Base-by-base conservation (phyloP, 2,113 vertebrate species). In the Ornithorhynchus anatinus region DNA sequence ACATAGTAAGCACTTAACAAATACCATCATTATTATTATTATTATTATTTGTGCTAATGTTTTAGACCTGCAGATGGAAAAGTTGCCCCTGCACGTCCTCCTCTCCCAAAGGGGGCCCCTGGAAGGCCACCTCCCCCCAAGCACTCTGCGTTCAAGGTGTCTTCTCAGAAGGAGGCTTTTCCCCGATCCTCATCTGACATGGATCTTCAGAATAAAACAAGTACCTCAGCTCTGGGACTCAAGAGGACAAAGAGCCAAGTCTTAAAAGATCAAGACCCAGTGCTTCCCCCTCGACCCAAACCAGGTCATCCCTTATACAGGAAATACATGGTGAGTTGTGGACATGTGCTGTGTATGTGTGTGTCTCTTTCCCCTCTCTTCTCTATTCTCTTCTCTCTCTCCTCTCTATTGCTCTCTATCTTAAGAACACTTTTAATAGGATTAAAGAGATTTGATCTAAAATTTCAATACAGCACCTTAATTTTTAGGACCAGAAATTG, bases 271-370 rank as follows among this genome's bases (percentile, higher is more conserved):
- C 93, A 91, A 81, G 91, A 93, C 69, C 95, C 93, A 10, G 88
- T 92, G 32, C 93, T 98, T 68, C 98, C 98, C 68, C 96, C 97
- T 27, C 95, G 97, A 69, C 98, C 98, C 75, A 94, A 92, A 61
- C 96, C 95, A 0, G 97, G 98, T 73, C 97, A 99, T 79, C 91
- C 86, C 63, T 96, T 99, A 62, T 99, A 99, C 91, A 97, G 91
- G 85, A 97, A 95, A 77, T 99, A 99, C 81, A 93, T 90, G 59
- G 98, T 99, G 67, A 97, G 90, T 53, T 37, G n/a, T n/a, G n/a
- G n/a, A n/a, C n/a, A n/a, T n/a, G n/a, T n/a, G n/a, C n/a, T n/a
- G n/a, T n/a, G n/a, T n/a, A n/a, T n/a, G n/a, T n/a, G n/a, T n/a
- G n/a, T n/a, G n/a, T n/a, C n/a, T n/a, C n/a, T n/a, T n/a, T n/a